Evolutionary conservation across 2,888 invertebrate genomes (phyloP).

Genomic region (Piscicola geometra): DNA sequence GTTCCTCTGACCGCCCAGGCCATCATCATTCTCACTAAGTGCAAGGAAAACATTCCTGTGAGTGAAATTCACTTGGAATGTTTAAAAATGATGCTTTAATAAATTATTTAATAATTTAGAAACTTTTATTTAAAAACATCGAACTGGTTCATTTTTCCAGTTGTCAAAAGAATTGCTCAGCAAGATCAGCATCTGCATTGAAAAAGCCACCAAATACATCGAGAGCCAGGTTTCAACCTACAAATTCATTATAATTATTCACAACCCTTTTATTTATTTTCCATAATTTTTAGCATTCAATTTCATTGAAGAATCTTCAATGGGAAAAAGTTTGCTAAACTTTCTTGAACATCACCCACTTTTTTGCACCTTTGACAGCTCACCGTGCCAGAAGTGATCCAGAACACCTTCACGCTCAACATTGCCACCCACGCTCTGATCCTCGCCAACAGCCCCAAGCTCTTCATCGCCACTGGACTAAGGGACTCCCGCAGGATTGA

Average conservation of each 20-base stretch:
- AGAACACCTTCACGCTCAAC: background rate
- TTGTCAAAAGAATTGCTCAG: background rate
- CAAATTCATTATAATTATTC: too few species aligned
- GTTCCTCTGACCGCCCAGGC: constrained; percentile 16
- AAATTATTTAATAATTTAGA: background rate
- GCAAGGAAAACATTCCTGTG: constrained; percentile 20
- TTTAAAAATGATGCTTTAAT: too few species aligned
- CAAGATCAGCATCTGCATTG: constrained; percentile 4
- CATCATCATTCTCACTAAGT: constrained; percentile 12
- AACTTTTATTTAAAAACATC: background rate
- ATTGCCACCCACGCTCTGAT: background rate
- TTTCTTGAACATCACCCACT: background rate
- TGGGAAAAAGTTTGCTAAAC: background rate
- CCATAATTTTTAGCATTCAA: too few species aligned
- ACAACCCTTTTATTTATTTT: too few species aligned
- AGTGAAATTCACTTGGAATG: too few species aligned
- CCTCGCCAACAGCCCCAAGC: constrained; percentile 14
- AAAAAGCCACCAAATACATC: background rate
- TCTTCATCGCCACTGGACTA: background rate
- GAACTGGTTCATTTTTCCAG: background rate
- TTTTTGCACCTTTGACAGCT: background rate
- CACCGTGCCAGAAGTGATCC: background rate
- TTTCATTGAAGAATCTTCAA: too few species aligned
- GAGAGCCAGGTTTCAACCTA: constrained; percentile 2
- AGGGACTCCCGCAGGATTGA: background rate